These are phyloP conservation scores for Archips crataeganus DNA, from an alignment of 2,888 invertebrate species.

Conservation along the genomic window DNA sequence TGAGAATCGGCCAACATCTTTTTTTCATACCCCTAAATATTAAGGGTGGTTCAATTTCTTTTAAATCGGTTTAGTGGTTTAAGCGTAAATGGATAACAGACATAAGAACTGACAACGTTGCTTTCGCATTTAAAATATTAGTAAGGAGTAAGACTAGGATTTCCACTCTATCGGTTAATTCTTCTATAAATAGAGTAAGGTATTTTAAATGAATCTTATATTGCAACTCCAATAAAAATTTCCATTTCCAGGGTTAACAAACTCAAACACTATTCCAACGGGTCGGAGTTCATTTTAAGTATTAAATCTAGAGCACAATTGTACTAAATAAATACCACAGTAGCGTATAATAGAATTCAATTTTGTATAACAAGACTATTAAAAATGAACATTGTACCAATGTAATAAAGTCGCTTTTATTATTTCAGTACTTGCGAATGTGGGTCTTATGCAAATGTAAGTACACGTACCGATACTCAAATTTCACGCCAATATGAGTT, in stretches of 20 bases:
- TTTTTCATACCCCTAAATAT: no score
- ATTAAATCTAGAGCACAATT: constrained; percentile 16
- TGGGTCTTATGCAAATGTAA: not conserved
- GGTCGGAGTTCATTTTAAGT: constrained; percentile 20
- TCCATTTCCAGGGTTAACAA: constrained; percentile 4
- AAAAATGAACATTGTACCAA: not conserved
- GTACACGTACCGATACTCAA: constrained; percentile 43
- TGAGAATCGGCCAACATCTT: no score
- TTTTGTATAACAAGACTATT: not conserved
- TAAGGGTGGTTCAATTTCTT: no score
- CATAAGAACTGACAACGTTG: no score
- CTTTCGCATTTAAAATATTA: no score
- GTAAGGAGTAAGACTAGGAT: no score
- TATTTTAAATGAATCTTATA: not conserved
- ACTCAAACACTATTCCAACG: not conserved
- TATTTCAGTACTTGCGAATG: not conserved
- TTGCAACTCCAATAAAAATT: not conserved
- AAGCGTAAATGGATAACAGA: no score
- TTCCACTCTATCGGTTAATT: no score
- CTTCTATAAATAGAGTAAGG: not conserved
- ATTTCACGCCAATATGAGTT: constrained; percentile 68
- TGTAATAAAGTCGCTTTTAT: not conserved
- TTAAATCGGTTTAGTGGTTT: no score
- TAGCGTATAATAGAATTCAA: not conserved
- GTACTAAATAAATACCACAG: not conserved